Evolutionary conservation across 2,888 invertebrate species (phyloP).

Genomic region (Ceratothoa steindachneri): DNA sequence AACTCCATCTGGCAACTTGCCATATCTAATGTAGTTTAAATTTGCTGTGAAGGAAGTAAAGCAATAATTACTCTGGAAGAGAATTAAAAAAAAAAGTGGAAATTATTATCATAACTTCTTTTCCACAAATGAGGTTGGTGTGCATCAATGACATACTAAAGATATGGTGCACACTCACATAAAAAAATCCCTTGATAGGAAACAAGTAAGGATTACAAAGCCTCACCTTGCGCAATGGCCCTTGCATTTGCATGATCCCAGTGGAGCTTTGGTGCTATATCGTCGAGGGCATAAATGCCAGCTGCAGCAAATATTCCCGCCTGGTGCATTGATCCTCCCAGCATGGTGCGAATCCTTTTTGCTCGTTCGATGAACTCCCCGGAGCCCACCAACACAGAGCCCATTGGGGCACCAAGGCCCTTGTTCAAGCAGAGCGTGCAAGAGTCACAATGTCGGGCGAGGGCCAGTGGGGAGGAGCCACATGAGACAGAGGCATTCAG

Average conservation of each 20-base stretch:
- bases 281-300: conserved; percentile 72
- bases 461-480: conserved; percentile 61
- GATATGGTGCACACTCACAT: too few relatives aligned
- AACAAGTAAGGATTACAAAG: not conserved
- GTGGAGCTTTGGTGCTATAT: conserved; percentile 64
- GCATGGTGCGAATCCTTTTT: conserved; percentile 71
- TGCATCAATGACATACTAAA: too few relatives aligned
- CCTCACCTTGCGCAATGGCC: conserved; percentile 59
- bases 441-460: conserved; percentile 70
- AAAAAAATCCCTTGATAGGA: too few relatives aligned
- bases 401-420: conserved; percentile 82
- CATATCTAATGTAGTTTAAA: too few relatives aligned
- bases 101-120: too few relatives aligned
- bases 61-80: too few relatives aligned
- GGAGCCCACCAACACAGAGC: conserved; percentile 76
- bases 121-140: too few relatives aligned
- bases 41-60: too few relatives aligned
- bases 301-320: conserved; percentile 85
- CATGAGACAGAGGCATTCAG: conserved; percentile 80
- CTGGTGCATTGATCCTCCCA: conserved; percentile 94
- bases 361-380: conserved; percentile 70
- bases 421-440: conserved; percentile 88
- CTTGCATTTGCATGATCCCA: conserved; percentile 71
- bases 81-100: not conserved
- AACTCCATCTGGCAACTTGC: too few relatives aligned